Conservation (phyloP, 1,140 invertebrate genomes). For the Aphidius gifuensis region DNA sequence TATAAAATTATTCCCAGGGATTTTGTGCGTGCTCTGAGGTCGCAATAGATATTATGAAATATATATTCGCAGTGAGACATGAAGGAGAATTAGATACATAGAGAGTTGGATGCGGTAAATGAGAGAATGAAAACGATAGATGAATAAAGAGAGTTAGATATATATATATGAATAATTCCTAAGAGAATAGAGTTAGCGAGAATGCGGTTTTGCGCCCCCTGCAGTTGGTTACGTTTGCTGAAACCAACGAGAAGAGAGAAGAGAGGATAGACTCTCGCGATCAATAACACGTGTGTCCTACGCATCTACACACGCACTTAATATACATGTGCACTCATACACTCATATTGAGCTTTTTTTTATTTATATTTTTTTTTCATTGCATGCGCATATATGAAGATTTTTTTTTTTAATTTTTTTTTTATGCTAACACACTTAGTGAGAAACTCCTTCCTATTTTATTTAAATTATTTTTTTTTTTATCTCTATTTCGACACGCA, state of each 20-base stretch:
- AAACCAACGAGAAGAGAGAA: background rate
- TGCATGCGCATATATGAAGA: too few relatives aligned
- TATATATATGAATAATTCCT: constrained; percentile 22
- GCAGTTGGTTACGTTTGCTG: constrained; percentile 10
- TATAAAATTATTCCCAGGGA: background rate
- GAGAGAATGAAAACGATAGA: background rate
- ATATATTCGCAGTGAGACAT: constrained; percentile 3
- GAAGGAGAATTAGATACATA: constrained; percentile 2
- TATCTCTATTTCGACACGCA: background rate
- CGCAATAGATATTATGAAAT: background rate
- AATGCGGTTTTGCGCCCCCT: constrained; percentile 46
- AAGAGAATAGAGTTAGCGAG: constrained; percentile 46
- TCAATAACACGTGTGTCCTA: constrained; percentile 52
- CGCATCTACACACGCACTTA: constrained; percentile 39
- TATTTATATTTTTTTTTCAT: too few relatives aligned
- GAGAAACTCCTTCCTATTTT: too few relatives aligned
- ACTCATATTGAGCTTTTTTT: too few relatives aligned
- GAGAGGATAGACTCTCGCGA: constrained; percentile 38
- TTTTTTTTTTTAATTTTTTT: too few relatives aligned
- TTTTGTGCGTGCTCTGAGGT: constrained; percentile 3
- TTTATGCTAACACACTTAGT: too few relatives aligned
- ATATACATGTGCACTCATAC: constrained; percentile 16
- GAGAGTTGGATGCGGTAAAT: too few relatives aligned
- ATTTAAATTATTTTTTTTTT: too few relatives aligned
- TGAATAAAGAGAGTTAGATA: background rate